Percentiles rank a stretch among this genome's conserved stretches.
Conservation (phyloP, 2,113 vertebrate species). For the Arvicanthis niloticus region DNA sequence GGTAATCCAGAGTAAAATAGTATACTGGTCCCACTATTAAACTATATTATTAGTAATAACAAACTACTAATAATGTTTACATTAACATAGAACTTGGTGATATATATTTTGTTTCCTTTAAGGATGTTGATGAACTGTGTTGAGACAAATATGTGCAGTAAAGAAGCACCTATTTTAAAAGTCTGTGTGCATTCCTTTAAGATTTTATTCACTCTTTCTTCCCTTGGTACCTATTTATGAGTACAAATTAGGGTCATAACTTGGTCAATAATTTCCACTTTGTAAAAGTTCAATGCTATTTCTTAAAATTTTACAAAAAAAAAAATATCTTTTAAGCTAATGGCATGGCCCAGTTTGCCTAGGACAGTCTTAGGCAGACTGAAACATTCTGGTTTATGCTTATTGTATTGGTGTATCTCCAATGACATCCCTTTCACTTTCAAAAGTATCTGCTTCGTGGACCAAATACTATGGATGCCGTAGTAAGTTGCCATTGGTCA, state of each 20-base stretch:
- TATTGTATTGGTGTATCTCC: not conserved
- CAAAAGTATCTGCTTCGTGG: not conserved
- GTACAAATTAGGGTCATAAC: not conserved
- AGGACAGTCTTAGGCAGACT: not conserved
- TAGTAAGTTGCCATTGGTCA: not conserved
- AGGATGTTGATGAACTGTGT: not conserved
- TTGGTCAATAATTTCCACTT: not conserved
- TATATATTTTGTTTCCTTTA: not conserved
- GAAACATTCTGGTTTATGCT: not conserved
- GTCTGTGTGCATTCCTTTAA: not conserved
- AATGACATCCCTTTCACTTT: not conserved
- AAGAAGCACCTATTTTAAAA: constrained; percentile 1
- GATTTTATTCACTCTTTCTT: not conserved
- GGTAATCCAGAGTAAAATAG: not conserved
- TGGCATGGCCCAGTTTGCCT: not conserved
- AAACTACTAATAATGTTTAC: not conserved
- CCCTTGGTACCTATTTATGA: not conserved
- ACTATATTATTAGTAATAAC: not conserved
- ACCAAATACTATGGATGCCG: not conserved
- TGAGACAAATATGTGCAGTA: not conserved
- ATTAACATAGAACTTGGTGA: constrained; percentile 3
- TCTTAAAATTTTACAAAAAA: not conserved
- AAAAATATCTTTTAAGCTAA: not conserved
- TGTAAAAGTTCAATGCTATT: constrained; percentile 16
- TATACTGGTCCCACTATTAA: not conserved